A percentile compares a stretch with the other conserved stretches of the same genome.
These are phyloP conservation scores for Nymphalis urticae DNA, from an alignment of 2,888 invertebrate species.

Conservation along the genomic window DNA sequence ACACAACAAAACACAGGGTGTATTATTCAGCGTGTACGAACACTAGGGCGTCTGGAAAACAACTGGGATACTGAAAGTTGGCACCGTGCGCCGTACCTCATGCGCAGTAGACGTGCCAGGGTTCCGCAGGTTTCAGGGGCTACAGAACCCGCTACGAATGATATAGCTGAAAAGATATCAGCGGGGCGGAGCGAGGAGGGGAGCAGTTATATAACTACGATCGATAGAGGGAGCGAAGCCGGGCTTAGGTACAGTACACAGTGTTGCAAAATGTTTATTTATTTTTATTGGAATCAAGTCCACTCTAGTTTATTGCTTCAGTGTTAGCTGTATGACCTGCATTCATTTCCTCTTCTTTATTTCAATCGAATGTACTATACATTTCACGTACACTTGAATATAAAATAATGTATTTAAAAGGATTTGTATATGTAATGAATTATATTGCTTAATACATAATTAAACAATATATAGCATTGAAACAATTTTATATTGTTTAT, in stretches of 20 bases:
- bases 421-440: neutral
- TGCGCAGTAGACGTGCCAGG: conserved; percentile 54
- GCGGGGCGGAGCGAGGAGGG: conserved; percentile 44
- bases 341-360: conserved; percentile 26
- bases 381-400: neutral
- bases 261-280: conserved; percentile 41
- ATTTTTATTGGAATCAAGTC: conserved; percentile 44
- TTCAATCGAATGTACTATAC: conserved; percentile 6
- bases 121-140: conserved; percentile 47
- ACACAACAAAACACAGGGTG: conserved; percentile 57
- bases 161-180: conserved; percentile 55
- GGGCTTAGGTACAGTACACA: conserved; percentile 54
- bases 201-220: conserved; percentile 71
- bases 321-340: conserved; percentile 28
- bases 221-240: conserved; percentile 65
- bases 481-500: too few relatives aligned
- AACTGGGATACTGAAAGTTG: conserved; percentile 56
- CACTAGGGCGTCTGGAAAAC: conserved; percentile 53
- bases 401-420: neutral
- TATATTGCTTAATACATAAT: too few relatives aligned
- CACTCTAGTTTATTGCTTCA: conserved; percentile 45
- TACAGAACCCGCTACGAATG: conserved; percentile 63
- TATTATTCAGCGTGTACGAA: conserved; percentile 47
- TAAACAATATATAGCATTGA: too few relatives aligned
- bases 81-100: conserved; percentile 48